These are phyloP conservation scores for Blastobasis adustella DNA, from an alignment of 2,888 invertebrate species.

Conservation along the genomic window DNA sequence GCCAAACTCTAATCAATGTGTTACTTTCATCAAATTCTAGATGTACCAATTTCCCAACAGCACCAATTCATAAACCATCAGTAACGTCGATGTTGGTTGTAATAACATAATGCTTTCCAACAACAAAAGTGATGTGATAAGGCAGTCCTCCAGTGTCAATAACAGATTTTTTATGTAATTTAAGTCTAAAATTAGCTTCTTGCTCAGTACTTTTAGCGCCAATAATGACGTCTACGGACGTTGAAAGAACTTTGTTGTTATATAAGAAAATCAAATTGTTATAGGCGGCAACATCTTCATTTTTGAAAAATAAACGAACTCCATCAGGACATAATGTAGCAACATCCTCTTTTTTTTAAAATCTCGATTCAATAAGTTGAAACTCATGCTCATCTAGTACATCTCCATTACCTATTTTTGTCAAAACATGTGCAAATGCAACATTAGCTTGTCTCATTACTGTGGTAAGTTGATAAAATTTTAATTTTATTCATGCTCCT, in stretches of 20 bases:
- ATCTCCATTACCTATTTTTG: neutral
- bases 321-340: neutral
- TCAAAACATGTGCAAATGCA: neutral
- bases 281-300: neutral
- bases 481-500: neutral
- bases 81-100: neutral
- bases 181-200: neutral
- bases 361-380: neutral
- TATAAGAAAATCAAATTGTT: neutral
- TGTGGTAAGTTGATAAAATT: neutral
- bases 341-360: neutral
- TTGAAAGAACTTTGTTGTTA: neutral
- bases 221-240: neutral
- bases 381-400: neutral
- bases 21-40: neutral
- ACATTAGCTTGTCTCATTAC: neutral
- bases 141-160: neutral
- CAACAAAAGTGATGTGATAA: neutral
- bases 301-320: neutral
- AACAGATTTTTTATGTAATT: constrained; percentile 1
- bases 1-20: neutral
- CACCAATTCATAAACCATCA: neutral
- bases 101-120: neutral
- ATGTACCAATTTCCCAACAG: neutral
- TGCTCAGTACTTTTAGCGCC: neutral